Evolutionary conservation across 2,797 vertebrate genomes (phyloP), one percentile per base, ranked within the genome.

Genomic region (Gallinago stenura): DNA sequence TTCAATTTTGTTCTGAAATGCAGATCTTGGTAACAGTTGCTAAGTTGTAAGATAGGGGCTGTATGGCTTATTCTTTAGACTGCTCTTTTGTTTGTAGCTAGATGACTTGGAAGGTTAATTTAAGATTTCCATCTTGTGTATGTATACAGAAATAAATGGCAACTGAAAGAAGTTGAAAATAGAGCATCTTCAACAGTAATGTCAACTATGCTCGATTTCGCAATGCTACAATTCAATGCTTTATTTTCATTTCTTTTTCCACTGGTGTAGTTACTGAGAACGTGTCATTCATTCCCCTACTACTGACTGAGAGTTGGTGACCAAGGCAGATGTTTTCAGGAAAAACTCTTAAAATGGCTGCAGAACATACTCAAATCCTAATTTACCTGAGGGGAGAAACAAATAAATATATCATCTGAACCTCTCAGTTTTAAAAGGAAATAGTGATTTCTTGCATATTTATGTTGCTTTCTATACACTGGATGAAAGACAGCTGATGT

Each of bases 21-120:
- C 45, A 46, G 48, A 72, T 93, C 91, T 76, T 95, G 54, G 82
- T 92, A 95, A 88, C 79, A 60, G 87, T 95, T 93, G 85, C 79
- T 83, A 85, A 76, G 66, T 88, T 91, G 65, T 86, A 72, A 90
- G 54, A 35, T 31, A 51, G 65, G 39, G 12, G 18, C 51, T 89
- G 14, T 68, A 7, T 64, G 45, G 15, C 54, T 90, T 39, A 20
- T 76, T 88, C 77, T 58, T 90, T 41, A 58, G 50, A 8, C 22
- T 89, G 33, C 26, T 76, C 19, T 51, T 90, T 64, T 50, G 13
- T 79, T 79, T 75, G n/a, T 46, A 81, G 19, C 28, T n/a, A 37
- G 15, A 37, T 81, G 61, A 50, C 35, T 53, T 56, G 51, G 35
- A 18, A 0, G 1, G 57, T 81, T 85, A 48, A 16, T 68, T 71